Base-by-base conservation (phyloP, 2,797 vertebrate genomes). In the Erethizon dorsatum region DNA sequence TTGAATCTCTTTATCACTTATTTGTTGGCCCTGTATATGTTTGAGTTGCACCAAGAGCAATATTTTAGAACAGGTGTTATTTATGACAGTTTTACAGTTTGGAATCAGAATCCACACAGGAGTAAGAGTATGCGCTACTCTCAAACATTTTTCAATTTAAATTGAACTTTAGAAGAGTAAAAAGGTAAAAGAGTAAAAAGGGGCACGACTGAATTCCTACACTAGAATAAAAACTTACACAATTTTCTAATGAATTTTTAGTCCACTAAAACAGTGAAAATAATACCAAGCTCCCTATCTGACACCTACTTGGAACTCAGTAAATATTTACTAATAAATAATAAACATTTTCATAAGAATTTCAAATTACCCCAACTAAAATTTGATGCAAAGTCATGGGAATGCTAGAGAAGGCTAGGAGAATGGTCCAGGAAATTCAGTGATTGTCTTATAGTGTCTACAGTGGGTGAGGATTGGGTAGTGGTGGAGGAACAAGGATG, bases 271-370 rank as follows among this genome's bases (percentile, higher is more conserved):
- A 33, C 9, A 85, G 17, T 87, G 56, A 47, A 28, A 57, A 47
- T 67, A 12, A 67, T 31, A 79, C 20, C 28, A 67, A 84, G 8
- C 1, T 82, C 45, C 85, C n/a, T 50, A 20, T 90, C 57, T 77
- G 47, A 56, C 41, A 86, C n/a, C 6, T 61, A 83, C 41, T 45
- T 18, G 45, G 14, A 77, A 80, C 22, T 83, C 61, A 82, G 26
- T 93, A 92, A 88, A 71, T 94, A 82, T 67, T 57, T 78, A 12
- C 52, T 88, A 84, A 93, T 63, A 90, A 88, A 15, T 56, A 93
- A 52, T 52, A 86, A 56, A 45, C 10, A 90, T 87, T 96, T 83
- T 89, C 6, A 82, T 63, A n/a, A 65, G 24, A 54, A 33, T 86
- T 65, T 94, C 24, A 67, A 47, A 52, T 95, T 83, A 1, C 33